These are phyloP conservation scores for Ectemnius continuus DNA, from an alignment of 2,888 invertebrate genomes.

Conservation along the genomic window DNA sequence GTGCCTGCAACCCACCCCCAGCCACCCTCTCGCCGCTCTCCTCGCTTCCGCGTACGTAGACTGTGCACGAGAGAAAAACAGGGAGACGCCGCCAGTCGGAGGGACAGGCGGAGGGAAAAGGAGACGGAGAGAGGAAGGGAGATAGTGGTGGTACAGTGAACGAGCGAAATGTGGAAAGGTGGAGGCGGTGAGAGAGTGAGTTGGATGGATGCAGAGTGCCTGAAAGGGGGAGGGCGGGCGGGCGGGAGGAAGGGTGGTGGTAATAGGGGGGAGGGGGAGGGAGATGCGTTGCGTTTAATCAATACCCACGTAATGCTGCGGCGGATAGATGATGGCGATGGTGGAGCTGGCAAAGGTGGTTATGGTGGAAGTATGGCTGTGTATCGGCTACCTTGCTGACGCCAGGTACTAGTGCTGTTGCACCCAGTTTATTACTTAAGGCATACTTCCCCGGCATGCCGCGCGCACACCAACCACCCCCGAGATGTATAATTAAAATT, in stretches of 20 bases:
- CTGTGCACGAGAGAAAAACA: conserved; percentile 10
- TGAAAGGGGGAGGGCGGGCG: conserved; percentile 27
- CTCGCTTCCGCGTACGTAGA: background rate
- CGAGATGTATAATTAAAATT: conserved; percentile 65
- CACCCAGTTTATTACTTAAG: conserved; percentile 63
- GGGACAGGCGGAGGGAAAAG: background rate
- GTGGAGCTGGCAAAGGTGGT: conserved; percentile 44
- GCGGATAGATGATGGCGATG: conserved; percentile 65
- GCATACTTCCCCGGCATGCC: conserved; percentile 51
- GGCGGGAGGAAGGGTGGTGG: conserved; percentile 31
- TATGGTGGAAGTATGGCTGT: conserved; percentile 45
- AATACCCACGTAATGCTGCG: conserved; percentile 70
- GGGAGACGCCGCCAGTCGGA: conserved; percentile 13
- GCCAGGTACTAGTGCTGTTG: conserved; percentile 57
- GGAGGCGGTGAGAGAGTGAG: conserved; percentile 10
- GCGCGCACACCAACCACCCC: conserved; percentile 39
- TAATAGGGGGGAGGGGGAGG: conserved; percentile 25
- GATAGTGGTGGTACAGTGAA: background rate
- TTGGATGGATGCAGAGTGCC: background rate
- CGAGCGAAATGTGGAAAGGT: conserved; percentile 3
- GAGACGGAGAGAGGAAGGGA: conserved; percentile 9
- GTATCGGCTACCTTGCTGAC: conserved; percentile 21
- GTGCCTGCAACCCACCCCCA: conserved; percentile 48
- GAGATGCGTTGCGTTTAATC: conserved; percentile 75
- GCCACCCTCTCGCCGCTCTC: conserved; percentile 9